Evolutionary conservation across 2,888 invertebrate genomes (phyloP).

Genomic region (Tolmerus cingulatus): DNA sequence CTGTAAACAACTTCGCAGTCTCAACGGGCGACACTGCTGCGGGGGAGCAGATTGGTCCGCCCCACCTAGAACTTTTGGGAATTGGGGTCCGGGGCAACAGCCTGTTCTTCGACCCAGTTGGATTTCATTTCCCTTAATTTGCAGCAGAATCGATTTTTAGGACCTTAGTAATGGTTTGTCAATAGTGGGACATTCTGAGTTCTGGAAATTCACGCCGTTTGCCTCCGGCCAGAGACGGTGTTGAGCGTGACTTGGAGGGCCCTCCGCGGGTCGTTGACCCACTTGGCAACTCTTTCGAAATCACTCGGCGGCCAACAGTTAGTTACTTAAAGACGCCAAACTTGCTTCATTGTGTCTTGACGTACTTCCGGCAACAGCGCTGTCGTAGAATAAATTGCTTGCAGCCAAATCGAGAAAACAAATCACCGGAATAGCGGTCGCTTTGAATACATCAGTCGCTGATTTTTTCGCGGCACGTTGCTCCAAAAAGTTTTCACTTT

Average conservation of each 20-base stretch:
- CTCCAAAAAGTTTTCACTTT: background rate
- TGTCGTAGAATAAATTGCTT: background rate
- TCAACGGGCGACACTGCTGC: background rate
- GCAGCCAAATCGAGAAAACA: background rate
- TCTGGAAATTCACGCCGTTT: background rate
- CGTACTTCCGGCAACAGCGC: background rate
- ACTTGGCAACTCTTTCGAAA: background rate
- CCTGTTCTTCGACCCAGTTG: background rate
- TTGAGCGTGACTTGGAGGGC: background rate
- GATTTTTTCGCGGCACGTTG: background rate
- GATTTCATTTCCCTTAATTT: background rate
- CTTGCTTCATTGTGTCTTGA: background rate
- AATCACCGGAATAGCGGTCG: background rate
- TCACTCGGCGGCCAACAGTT: background rate
- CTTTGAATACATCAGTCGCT: background rate
- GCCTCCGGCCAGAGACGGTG: background rate
- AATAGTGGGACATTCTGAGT: background rate
- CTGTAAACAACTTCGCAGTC: background rate
- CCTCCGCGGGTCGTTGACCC: background rate
- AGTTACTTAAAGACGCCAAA: background rate
- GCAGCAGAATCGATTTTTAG: background rate
- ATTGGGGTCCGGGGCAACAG: background rate
- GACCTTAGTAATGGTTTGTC: background rate
- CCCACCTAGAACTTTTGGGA: background rate
- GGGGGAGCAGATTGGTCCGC: background rate